Base-by-base conservation (phyloP, 2,888 invertebrate genomes). In the Augochlorella aurata region DNA sequence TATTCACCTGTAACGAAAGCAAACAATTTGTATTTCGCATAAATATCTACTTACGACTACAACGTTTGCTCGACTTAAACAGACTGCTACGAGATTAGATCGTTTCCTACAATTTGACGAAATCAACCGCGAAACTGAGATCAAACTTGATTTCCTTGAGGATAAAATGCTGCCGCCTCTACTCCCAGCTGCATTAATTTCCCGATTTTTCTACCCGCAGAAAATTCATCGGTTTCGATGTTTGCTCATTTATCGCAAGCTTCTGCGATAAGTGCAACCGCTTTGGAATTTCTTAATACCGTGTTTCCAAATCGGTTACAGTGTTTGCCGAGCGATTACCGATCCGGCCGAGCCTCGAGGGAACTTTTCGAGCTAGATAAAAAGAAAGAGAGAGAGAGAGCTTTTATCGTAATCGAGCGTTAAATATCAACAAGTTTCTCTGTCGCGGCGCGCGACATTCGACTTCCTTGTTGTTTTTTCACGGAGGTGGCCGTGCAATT, bases 401-500 rank as follows among this genome's bases (percentile, higher is more conserved):
- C 9, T 45, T 45, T 45, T 45, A 29, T n/a, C 61, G n/a, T 72
- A 24, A 72, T 72, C 71, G 21, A 24, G 67, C 24, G 49, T 67
- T 29, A 67, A 67, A 67, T 49, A 73, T 38, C 18, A 24, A 16
- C 47, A 38, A 67, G 50, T 80, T 73, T 80, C 79, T 66, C 80
- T 61, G n/a, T 21, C 1, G 54, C 52, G 47, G 72, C 54, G 65
- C 52, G 79, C 67, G 73, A 69, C 49, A 47, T 49, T 61, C 21
- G 38, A n/a, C 68, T 67, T 38, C 18, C 58, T 21, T 47, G 69
- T 18, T 24, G 73, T 66, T 58, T 79, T 52, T 58, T 44, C 21
- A 50, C 70, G 38, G 38, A 2, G 38, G 7, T 38, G 7, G 38
- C 38, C 38, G 38, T 38, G 38, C 10, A 21, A 71, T 52, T 76